A percentile compares a stretch with the other conserved stretches of the same genome.
Evolutionary conservation across 1,140 invertebrate species (phyloP).

Genomic region (Acyrthosiphon pisum): DNA sequence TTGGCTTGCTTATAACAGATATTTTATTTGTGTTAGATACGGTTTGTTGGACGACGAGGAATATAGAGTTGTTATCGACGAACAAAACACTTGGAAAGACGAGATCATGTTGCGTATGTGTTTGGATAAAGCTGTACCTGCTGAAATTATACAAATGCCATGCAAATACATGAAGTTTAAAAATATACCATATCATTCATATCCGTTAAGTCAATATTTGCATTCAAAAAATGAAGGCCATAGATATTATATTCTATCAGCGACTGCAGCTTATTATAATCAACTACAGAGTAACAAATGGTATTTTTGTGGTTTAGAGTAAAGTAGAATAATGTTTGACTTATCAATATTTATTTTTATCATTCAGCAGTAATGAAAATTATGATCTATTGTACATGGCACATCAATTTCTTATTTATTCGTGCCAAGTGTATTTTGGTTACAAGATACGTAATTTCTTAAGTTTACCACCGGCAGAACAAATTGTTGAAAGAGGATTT

Average conservation of each 20-base stretch:
- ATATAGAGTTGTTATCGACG: not conserved
- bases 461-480: not conserved
- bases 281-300: not conserved
- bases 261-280: not conserved
- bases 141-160: constrained; percentile 25
- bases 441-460: constrained; percentile 19
- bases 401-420: constrained; percentile 36
- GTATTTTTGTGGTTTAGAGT: not conserved
- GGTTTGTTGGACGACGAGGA: not conserved
- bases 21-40: constrained; percentile 3
- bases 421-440: constrained; percentile 24
- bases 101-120: not conserved
- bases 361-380: not conserved
- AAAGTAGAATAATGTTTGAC: not conserved
- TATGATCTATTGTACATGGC: not conserved
- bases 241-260: not conserved
- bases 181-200: constrained; percentile 26
- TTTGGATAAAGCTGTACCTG: not conserved
- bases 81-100: constrained; percentile 26
- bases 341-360: not conserved
- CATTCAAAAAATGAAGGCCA: not conserved
- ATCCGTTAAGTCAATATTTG: not conserved
- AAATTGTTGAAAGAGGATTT: constrained; percentile 37
- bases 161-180: not conserved
- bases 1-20: not conserved